Evolutionary conservation across 2,888 invertebrate species (phyloP), one percentile per base, ranked within the genome.

Genomic region (Mythimna loreyi): DNA sequence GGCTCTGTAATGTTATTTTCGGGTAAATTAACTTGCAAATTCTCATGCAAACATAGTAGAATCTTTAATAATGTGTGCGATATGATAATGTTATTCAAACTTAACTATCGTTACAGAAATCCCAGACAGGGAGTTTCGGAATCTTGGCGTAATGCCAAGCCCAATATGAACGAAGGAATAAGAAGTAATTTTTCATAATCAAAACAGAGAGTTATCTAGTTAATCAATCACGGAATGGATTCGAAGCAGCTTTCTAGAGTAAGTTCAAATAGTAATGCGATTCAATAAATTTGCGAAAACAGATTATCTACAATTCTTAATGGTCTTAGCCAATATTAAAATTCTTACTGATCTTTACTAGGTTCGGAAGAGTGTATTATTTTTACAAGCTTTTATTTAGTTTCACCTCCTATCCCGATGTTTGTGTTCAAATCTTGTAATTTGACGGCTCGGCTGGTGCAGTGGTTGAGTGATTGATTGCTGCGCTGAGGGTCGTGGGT

Each of bases 21-120:
- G 23, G 36, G 11, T 76, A 75, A 77, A 23, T 70, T 55, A 70
- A 49, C 55, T 76, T 23, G 21, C 45, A 65, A 71, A 71, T 77
- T 75, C 50, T 56, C 21, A 25, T 47, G 56, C 52, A 45, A 77
- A 72, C 49, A 55, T n/a, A 47, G 52, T 47, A 21, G 43, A 40
- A 49, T 61, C 64, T 77, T 57, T 68, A 75, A 73, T 59, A 64
- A 73, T 67, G 49, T 77, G 60, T 72, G 72, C 50, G 69, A 63
- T 71, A 69, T 78, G 75, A 75, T 79, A 81, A 74, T 77, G 61
- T 55, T 70, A 67, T 74, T 71, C 70, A 45, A 74, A 77, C 56
- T 67, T 58, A 45, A 49, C 52, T 70, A 62, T 53, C 40, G 67
- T 47, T 64, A 43, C 67, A 60, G 52, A 58, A 67, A 65, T 60